Percentiles rank a stretch among this genome's conserved stretches.
phyloP scores from a whole-genome alignment of 1,140 invertebrate species.

The Steinernema khuongi region DNA sequence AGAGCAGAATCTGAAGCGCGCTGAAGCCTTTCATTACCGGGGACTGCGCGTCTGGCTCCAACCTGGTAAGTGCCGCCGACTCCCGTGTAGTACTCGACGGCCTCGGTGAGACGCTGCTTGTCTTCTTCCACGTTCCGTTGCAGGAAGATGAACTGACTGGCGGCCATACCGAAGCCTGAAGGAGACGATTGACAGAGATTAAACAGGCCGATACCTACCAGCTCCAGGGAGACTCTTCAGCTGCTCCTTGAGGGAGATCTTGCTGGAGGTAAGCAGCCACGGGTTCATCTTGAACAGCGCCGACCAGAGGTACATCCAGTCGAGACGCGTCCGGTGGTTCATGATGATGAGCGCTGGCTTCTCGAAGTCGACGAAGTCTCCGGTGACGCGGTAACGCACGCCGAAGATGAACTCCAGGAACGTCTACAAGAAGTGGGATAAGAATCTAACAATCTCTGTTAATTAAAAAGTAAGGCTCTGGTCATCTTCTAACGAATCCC shows the following conservation, averaged over 20 bases:
- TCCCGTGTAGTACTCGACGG: conserved; percentile 68
- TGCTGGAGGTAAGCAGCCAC: conserved; percentile 66
- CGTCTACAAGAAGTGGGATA: conserved; percentile 44
- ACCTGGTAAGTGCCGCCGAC: conserved; percentile 64
- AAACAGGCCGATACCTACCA: conserved; percentile 60
- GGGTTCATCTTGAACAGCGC: conserved; percentile 72
- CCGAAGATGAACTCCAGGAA: conserved; percentile 69
- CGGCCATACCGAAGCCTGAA: conserved; percentile 79
- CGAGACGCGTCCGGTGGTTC: conserved; percentile 81
- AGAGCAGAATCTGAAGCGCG: conserved; percentile 68
- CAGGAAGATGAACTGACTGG: conserved; percentile 76
- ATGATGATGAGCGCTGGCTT: conserved; percentile 74
- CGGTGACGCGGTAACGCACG: conserved; percentile 70
- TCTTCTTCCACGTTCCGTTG: conserved; percentile 75
- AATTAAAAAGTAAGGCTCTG: no score
- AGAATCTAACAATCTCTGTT: no score
- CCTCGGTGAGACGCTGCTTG: conserved; percentile 59
- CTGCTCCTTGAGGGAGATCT: conserved; percentile 76
- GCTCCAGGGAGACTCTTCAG: conserved; percentile 73
- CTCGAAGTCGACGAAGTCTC: conserved; percentile 70
- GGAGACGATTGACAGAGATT: conserved; percentile 14
- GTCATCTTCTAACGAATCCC: no score
- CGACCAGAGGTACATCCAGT: conserved; percentile 84
- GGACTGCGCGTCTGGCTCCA: background rate
- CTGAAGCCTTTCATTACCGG: conserved; percentile 19